Evolutionary conservation across 2,797 vertebrate genomes (phyloP).

Genomic region (Scyliorhinus canicula): DNA sequence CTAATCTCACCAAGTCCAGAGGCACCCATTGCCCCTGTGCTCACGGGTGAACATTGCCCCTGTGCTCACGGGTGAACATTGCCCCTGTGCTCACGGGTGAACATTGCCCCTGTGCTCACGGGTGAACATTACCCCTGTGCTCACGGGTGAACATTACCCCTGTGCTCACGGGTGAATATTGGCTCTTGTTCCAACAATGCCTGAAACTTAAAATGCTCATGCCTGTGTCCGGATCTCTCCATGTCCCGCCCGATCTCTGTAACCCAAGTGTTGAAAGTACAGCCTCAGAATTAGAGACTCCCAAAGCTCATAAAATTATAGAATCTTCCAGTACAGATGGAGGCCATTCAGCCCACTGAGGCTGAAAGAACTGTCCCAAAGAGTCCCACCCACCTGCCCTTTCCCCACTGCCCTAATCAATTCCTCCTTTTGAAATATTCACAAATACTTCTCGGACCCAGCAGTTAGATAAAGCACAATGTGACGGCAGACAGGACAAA

Average conservation of each 20-base stretch:
- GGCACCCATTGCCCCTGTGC: too few relatives aligned
- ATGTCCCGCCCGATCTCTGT: not conserved
- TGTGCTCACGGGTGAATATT: too few relatives aligned
- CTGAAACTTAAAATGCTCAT: not conserved
- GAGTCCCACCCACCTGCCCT: not conserved
- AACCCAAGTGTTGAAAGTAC: not conserved
- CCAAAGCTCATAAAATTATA: too few relatives aligned
- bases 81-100: too few relatives aligned
- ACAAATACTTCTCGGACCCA: not conserved
- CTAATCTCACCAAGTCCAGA: not conserved
- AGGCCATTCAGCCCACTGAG: not conserved
- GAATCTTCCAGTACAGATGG: not conserved
- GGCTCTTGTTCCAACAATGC: not conserved
- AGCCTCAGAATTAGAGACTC: not conserved
- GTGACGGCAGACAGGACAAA: not conserved
- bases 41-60: too few relatives aligned
- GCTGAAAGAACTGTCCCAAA: not conserved
- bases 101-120: too few relatives aligned
- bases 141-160: too few relatives aligned
- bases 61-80: too few relatives aligned
- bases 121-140: too few relatives aligned
- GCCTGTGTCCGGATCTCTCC: not conserved
- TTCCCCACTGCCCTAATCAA: not conserved
- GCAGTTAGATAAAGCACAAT: not conserved
- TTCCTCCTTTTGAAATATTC: not conserved